Evolutionary conservation across 1,140 invertebrate species (phyloP).

Genomic region (Babylonia areolata): DNA sequence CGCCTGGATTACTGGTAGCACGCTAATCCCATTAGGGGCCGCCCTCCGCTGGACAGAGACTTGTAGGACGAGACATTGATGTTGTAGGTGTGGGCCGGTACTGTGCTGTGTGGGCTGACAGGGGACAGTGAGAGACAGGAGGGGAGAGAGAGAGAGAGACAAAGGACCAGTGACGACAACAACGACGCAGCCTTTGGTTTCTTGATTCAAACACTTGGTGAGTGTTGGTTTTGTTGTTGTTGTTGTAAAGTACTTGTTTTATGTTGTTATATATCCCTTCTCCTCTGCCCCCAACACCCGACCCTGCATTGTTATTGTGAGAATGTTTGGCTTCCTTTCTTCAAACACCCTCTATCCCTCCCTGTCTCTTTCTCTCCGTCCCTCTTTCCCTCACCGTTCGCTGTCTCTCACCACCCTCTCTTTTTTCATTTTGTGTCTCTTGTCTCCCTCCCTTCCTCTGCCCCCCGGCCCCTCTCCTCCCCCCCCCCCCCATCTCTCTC

Average conservation of each 20-base stretch:
- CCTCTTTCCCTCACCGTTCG: no score
- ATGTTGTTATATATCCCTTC: no score
- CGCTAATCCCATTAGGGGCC: conserved; percentile 6
- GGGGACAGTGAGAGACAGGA: not conserved
- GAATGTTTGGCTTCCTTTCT: no score
- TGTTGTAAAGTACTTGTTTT: no score
- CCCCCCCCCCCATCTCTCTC: not conserved
- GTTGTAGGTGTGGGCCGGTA: not conserved
- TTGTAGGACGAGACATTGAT: not conserved
- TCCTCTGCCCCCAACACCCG: no score
- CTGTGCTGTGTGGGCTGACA: not conserved
- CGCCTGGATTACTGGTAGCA: not conserved
- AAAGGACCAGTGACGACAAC: no score
- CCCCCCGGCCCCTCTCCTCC: not conserved
- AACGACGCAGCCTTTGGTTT: not conserved
- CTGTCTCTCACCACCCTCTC: not conserved
- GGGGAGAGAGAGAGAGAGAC: not conserved
- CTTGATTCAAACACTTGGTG: not conserved
- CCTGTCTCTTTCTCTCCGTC: no score
- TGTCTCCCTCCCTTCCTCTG: not conserved
- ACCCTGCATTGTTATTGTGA: no score
- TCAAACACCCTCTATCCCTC: no score
- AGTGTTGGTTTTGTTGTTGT: not conserved
- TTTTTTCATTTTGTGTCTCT: not conserved
- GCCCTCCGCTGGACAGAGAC: not conserved